Percentiles rank a stretch among this genome's conserved stretches.
These are phyloP conservation scores for Rhombomys opimus DNA, from an alignment of 2,113 vertebrate species.

Conservation along the genomic window DNA sequence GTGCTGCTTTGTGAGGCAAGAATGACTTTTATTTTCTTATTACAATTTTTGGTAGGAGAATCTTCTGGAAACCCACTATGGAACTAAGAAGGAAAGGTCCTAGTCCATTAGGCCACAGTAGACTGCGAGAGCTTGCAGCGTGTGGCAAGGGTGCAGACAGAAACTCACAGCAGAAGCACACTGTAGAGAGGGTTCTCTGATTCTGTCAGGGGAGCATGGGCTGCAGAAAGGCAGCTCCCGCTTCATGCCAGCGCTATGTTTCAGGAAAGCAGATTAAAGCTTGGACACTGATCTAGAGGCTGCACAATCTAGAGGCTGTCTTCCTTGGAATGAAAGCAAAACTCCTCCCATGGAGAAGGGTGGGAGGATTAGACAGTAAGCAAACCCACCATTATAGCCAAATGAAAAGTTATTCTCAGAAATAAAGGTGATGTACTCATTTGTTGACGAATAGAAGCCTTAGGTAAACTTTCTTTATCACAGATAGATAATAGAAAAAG, in stretches of 20 bases:
- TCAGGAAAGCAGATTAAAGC: neutral
- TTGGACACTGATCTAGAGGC: neutral
- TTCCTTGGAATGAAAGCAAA: neutral
- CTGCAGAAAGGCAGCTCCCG: neutral
- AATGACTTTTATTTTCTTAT: slow-evolving; percentile 35
- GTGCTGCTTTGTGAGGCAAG: neutral
- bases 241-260: neutral
- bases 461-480: neutral
- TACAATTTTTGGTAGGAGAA: neutral
- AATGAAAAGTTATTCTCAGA: neutral
- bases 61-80: neutral
- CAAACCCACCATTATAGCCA: neutral
- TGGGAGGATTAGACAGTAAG: neutral
- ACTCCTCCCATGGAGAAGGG: neutral
- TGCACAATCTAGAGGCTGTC: neutral
- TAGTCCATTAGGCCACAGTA: fast-evolving
- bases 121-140: too few species aligned
- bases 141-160: neutral
- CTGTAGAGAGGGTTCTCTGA: neutral
- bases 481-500: neutral
- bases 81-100: neutral
- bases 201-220: neutral
- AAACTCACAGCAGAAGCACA: fast-evolving
- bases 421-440: neutral
- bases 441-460: neutral